A percentile compares a stretch with the other conserved stretches of the same genome.
Conservation (phyloP, 2,888 invertebrate genomes). For the Rhamnusium bicolor region DNA sequence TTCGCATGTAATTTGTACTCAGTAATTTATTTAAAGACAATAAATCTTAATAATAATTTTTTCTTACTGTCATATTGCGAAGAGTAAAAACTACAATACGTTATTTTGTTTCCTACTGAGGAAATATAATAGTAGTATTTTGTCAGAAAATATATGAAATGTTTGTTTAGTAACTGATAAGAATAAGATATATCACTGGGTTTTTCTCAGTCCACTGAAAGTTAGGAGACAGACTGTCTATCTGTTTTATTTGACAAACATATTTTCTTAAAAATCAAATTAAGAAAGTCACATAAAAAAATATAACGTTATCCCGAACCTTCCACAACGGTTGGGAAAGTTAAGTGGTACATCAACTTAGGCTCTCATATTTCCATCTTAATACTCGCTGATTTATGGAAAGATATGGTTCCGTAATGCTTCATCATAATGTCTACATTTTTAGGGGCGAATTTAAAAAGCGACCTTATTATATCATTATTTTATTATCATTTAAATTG, state of each 20-base stretch:
- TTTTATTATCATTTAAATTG: too few species aligned
- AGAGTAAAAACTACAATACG: neutral
- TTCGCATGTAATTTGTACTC: too few species aligned
- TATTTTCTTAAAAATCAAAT: neutral
- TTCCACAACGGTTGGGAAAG: neutral
- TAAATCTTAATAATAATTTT: too few species aligned
- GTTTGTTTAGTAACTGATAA: neutral
- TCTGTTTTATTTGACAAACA: neutral
- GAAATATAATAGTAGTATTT: neutral
- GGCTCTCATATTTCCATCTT: neutral
- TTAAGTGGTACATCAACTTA: neutral
- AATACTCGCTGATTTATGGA: neutral
- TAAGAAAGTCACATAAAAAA: neutral
- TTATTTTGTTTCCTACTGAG: neutral
- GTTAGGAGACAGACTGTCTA: neutral
- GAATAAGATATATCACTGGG: neutral
- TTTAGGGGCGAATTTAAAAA: too few species aligned
- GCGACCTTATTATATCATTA: too few species aligned
- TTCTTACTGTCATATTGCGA: neutral
- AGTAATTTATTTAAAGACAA: too few species aligned
- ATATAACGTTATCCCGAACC: neutral
- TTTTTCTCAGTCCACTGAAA: neutral
- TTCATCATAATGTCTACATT: neutral
- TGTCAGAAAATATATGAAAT: neutral
- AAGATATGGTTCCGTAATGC: neutral